Conservation (phyloP, 2,797 vertebrate genomes). For the Melanotaenia nigrans region DNA sequence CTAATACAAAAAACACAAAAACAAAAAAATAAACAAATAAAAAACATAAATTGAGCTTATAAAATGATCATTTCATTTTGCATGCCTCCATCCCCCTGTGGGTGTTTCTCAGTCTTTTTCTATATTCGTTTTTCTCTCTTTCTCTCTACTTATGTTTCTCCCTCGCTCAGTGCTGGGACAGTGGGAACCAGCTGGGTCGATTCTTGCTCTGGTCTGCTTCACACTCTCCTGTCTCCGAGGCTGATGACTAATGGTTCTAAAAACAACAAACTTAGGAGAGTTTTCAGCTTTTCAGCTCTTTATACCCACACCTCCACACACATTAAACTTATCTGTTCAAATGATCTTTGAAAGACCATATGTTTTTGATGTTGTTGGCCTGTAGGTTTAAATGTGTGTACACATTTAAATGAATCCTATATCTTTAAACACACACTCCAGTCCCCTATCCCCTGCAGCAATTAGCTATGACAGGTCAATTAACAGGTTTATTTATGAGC, state of each 20-base stretch:
- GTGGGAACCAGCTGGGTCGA: constrained; percentile 26
- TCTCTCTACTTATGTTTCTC: constrained; percentile 27
- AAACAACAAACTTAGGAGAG: constrained; percentile 22
- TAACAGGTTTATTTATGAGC: constrained; percentile 79
- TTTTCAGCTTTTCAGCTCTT: constrained; percentile 19
- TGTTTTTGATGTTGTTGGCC: constrained; percentile 23
- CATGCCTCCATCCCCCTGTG: constrained; percentile 27
- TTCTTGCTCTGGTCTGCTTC: constrained; percentile 30
- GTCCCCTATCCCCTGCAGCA: constrained; percentile 75
- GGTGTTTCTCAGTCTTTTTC: constrained; percentile 31
- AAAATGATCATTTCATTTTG: constrained; percentile 40
- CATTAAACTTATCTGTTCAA: background rate
- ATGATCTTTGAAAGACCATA: background rate
- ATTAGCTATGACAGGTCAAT: constrained; percentile 82
- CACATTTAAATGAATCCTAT: constrained; percentile 31
- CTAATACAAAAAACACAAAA: background rate
- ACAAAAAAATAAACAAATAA: too few relatives aligned
- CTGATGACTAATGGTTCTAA: constrained; percentile 51
- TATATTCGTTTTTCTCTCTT: background rate
- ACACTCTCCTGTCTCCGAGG: constrained; percentile 20
- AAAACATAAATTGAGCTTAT: background rate
- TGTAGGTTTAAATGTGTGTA: constrained; percentile 16
- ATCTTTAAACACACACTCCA: constrained; percentile 44
- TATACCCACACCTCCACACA: background rate
- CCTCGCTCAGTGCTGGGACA: constrained; percentile 29